Evolutionary conservation across 2,888 invertebrate genomes (phyloP), one percentile per base, ranked within the genome.

Genomic region (Caenorhabditis sinica): DNA sequence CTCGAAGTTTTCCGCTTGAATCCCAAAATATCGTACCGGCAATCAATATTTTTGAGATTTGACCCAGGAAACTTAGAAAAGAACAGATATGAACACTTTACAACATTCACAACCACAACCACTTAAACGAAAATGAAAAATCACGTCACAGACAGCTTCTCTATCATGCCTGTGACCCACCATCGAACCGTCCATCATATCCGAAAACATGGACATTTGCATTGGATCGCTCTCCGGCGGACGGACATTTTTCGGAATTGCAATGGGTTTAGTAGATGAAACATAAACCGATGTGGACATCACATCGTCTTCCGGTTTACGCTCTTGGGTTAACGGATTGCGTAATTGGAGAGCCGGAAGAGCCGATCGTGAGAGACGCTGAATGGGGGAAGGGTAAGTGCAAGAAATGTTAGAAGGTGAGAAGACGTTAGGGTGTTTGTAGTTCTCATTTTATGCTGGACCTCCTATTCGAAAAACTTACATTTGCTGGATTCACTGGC

Each of bases 291-390:
- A 73, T 1, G 73, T 73, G 13, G 77, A 79, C 83, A 83, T 83
- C 13, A 77, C 66, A 58, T 83, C 83, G n/a, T 65, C 61, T 53
- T 76, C 71, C 17, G 66, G 72, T 53, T 58, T 51, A 40, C 58
- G 56, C 43, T 61, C 75, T 56, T 65, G 63, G 1, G 80, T 84
- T 25, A 84, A 30, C 36, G 84, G 69, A 68, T 81, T 82, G 40
- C 85, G 77, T 49, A 88, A 72, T 28, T 85, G 85, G 15, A 88
- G 82, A 45, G 86, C 72, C 63, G 88, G 88, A 45, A 88, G 74
- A 28, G 88, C 88, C 8, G 88, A 88, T 28, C 88, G 88, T n/a
- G 88, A 88, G 43, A 88, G 83, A 65, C 86, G 86, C 86, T 88
- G 80, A 60, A 71, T 49, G 80, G 43, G 23, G 25, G 25, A 36